phyloP scores from a whole-genome alignment of 1,140 invertebrate genomes.

The Teleogryllus occipitalis region DNA sequence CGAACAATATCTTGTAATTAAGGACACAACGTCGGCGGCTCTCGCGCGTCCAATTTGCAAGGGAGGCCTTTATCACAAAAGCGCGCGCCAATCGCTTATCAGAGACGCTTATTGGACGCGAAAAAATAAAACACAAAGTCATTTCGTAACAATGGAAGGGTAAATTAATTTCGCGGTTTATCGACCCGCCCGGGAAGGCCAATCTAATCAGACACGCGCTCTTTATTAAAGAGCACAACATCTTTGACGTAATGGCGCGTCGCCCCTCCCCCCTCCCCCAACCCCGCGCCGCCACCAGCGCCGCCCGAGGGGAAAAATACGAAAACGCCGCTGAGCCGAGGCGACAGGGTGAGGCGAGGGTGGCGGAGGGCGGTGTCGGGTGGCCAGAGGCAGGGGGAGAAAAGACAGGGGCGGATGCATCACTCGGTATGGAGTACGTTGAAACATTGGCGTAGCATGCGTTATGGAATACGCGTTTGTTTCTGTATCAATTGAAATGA shows the following conservation, averaged over 20 bases:
- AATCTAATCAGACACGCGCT: slow-evolving; percentile 3
- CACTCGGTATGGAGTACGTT: too few relatives aligned
- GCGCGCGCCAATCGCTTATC: not conserved
- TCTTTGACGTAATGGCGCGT: not conserved
- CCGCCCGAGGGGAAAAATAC: too few relatives aligned
- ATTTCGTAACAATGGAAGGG: slow-evolving; percentile 4
- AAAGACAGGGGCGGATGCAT: too few relatives aligned
- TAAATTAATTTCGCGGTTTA: slow-evolving; percentile 5
- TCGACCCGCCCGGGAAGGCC: not conserved
- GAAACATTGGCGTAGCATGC: too few relatives aligned
- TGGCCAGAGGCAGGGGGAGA: too few relatives aligned
- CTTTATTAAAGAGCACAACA: not conserved
- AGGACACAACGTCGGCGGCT: not conserved
- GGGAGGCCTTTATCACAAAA: not conserved
- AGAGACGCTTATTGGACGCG: not conserved
- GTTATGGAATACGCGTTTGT: too few relatives aligned
- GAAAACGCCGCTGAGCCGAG: too few relatives aligned
- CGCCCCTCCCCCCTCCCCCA: too few relatives aligned
- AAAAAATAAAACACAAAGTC: not conserved
- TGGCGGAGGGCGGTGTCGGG: too few relatives aligned
- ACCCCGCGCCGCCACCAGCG: too few relatives aligned
- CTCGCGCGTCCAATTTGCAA: not conserved
- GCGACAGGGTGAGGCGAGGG: too few relatives aligned
- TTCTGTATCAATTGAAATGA: too few relatives aligned
- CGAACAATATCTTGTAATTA: not conserved